Percentiles rank a stretch among this genome's conserved stretches.
Conservation (phyloP, 2,113 vertebrate species). For the Dolichallabes microphthalmus region DNA sequence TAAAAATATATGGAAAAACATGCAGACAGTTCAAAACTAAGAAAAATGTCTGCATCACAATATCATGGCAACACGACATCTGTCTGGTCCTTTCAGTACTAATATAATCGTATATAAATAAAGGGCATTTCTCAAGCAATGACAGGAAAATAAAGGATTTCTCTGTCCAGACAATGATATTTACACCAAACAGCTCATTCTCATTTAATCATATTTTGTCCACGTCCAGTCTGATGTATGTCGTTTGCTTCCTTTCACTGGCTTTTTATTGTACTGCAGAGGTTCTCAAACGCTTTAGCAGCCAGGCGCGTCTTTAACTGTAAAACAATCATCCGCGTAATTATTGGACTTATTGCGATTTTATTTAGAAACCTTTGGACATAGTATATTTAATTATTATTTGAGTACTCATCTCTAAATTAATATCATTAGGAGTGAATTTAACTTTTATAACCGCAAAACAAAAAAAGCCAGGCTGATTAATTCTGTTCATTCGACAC, state of each 20-base stretch:
- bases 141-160: background rate
- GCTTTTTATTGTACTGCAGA: background rate
- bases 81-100: background rate
- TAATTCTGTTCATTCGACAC: too few relatives aligned
- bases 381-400: background rate
- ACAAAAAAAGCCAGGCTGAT: too few relatives aligned
- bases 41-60: conserved; percentile 18
- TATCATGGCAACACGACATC: conserved; percentile 35
- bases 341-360: background rate
- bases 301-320: background rate
- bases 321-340: background rate
- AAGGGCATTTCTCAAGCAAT: background rate
- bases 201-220: background rate
- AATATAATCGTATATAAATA: background rate
- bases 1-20: background rate
- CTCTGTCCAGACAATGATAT: background rate
- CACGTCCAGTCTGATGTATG: background rate
- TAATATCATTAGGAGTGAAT: too few relatives aligned
- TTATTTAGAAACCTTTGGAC: background rate
- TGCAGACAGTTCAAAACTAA: conserved; percentile 22
- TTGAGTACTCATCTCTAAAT: background rate
- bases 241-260: background rate
- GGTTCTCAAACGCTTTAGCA: background rate
- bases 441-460: too few relatives aligned
- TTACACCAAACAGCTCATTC: background rate